These are phyloP conservation scores for Aphelenchoides besseyi DNA, from an alignment of 1,140 invertebrate species.

Conservation along the genomic window DNA sequence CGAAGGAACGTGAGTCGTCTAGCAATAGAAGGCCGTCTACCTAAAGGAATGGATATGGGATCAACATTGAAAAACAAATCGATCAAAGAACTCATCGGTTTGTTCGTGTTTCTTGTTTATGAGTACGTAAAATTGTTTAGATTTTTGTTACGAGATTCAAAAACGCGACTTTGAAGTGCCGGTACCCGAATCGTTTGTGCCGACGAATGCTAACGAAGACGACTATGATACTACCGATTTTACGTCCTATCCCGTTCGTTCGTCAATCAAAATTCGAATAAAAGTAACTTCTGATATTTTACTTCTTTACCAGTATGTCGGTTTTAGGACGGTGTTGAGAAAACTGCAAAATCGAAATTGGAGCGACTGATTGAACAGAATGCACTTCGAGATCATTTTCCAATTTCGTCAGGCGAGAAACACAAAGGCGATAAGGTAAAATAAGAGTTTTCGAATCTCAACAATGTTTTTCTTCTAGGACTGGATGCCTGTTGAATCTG, in stretches of 20 bases:
- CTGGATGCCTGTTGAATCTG: slow-evolving; percentile 9
- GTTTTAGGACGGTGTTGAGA: background rate
- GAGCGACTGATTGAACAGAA: slow-evolving; percentile 21
- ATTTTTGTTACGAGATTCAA: slow-evolving; percentile 10
- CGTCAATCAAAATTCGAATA: slow-evolving; percentile 5
- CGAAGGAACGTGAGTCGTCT: slow-evolving; percentile 5
- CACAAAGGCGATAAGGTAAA: slow-evolving; percentile 20
- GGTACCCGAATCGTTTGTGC: background rate
- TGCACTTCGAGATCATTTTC: slow-evolving; percentile 3
- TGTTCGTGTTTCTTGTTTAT: background rate
- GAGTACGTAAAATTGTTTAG: background rate
- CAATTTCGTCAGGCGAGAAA: slow-evolving; percentile 32
- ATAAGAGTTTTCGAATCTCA: too few species aligned
- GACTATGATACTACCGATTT: slow-evolving; percentile 8
- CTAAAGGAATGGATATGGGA: slow-evolving; percentile 8
- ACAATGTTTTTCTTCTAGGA: slow-evolving; percentile 12
- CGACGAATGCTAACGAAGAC: background rate
- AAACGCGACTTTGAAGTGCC: background rate
- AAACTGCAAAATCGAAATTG: slow-evolving; percentile 11
- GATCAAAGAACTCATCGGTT: slow-evolving; percentile 15
- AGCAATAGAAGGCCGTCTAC: slow-evolving; percentile 1
- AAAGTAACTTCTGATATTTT: background rate
- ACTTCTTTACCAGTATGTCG: background rate
- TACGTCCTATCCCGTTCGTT: background rate
- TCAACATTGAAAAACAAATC: slow-evolving; percentile 10